Evolutionary conservation across 2,113 vertebrate species (phyloP).

Genomic region (Pterophyllum scalare): DNA sequence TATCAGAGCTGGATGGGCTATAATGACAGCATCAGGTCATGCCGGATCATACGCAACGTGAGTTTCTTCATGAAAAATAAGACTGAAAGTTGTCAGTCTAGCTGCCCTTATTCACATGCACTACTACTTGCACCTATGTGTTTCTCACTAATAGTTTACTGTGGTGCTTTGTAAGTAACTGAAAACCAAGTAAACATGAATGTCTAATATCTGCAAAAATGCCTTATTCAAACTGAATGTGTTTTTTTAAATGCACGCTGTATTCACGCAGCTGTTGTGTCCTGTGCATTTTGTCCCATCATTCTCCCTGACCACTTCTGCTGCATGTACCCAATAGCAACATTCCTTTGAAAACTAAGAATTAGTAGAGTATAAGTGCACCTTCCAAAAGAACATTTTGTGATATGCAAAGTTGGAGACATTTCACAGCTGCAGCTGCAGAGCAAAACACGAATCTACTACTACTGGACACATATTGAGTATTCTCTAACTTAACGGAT

Average conservation of each 20-base stretch:
- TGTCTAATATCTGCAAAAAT: background rate
- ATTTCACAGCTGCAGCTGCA: background rate
- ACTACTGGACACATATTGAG: background rate
- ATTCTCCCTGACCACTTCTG: background rate
- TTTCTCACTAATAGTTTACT: background rate
- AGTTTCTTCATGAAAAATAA: background rate
- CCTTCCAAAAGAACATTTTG: background rate
- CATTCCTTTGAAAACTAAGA: background rate
- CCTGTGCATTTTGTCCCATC: background rate
- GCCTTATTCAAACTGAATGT: background rate
- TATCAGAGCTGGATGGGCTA: conserved; percentile 73
- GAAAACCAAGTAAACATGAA: no score
- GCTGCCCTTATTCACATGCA: background rate
- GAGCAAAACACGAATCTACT: background rate
- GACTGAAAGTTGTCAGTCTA: background rate
- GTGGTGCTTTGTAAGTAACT: no score
- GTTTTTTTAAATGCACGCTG: background rate
- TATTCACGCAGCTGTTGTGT: background rate
- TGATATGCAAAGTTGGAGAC: background rate
- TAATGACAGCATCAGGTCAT: conserved; percentile 74
- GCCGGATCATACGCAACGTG: conserved; percentile 36
- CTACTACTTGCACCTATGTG: background rate
- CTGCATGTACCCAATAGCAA: background rate
- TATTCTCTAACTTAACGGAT: background rate
- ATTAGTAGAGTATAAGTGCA: background rate